Base-by-base conservation (phyloP, 2,797 vertebrate species). In the Lemur catta region DNA sequence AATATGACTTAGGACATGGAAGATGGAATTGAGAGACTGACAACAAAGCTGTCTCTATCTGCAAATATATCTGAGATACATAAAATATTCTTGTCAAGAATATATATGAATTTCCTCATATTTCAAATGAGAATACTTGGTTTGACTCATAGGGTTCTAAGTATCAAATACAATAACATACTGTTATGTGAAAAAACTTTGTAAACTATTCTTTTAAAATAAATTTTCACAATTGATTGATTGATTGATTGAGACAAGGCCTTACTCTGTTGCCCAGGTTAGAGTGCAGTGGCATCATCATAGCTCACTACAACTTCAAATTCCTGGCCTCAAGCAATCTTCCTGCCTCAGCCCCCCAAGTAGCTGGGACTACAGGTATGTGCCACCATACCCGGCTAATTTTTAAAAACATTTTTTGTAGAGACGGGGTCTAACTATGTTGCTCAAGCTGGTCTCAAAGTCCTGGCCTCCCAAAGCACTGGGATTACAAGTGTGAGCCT, bases 121-220 rank as follows among this genome's bases (percentile, higher is more conserved):
- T 57, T 95, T 95, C 92, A 94, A 96, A 80, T 30, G 94, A 93
- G 35, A 92, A 43, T 71, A 87, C 59, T 71, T 80, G 46, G 35
- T 63, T 93, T 93, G 84, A 69, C 50, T 93, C 63, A 82, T 13
- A 69, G 11, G 30, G 22, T 46, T 85, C 69, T 80, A 26, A 93
- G 41, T 69, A 82, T 92, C 57, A 94, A 95, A 91, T 82, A 95
- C 0, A 65, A 46, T 43, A 85, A 95, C 28, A 48, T 46, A 67
- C 22, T 38, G 35, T 52, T 52, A 35, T 35, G 59, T 35, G 30
- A 76, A 96, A 93, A 55, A 33, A 89, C 55, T 72, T 46, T 43
- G 28, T 74, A 91, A 89, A 80, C 48, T 91, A 30, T 63, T 63
- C 7, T 63, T 63, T 63, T 14, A 15, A 63, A 63, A 63, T 63